Percentiles rank a stretch among this genome's conserved stretches.
Evolutionary conservation across 2,888 invertebrate genomes (phyloP).

Genomic region (Bursaphelenchus okinawaensis): DNA sequence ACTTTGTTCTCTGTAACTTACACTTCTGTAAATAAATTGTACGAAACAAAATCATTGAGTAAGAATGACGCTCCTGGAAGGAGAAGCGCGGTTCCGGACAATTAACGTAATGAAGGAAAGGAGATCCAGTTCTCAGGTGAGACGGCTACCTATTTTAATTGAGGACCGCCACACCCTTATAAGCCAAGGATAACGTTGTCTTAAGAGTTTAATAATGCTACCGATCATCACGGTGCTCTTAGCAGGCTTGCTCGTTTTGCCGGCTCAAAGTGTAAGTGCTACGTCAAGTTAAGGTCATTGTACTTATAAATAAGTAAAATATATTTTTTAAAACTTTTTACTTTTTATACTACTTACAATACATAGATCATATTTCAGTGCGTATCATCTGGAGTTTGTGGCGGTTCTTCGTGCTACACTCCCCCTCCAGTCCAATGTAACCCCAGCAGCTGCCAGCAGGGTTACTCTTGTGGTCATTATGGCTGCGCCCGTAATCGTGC

Average conservation of each 20-base stretch:
- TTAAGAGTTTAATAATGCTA: background rate
- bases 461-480: constrained; percentile 52
- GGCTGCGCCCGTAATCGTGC: constrained; percentile 54
- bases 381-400: constrained; percentile 44
- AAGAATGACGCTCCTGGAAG: background rate
- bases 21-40: background rate
- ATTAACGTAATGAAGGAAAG: background rate
- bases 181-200: background rate
- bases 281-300: too few relatives aligned
- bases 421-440: constrained; percentile 34
- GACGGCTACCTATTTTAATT: background rate
- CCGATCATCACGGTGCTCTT: background rate
- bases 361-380: constrained; percentile 31
- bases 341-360: background rate
- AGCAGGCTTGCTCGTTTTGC: background rate
- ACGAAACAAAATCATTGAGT: background rate
- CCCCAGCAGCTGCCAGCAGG: constrained; percentile 43
- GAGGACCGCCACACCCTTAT: background rate
- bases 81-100: background rate
- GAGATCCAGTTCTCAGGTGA: background rate
- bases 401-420: constrained; percentile 30
- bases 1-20: background rate
- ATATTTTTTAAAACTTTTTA: too few relatives aligned
- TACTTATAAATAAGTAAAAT: too few relatives aligned
- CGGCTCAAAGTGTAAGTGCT: background rate